These are phyloP conservation scores for Drosophila mulleri DNA, from an alignment of 2,888 invertebrate genomes.

Conservation along the genomic window DNA sequence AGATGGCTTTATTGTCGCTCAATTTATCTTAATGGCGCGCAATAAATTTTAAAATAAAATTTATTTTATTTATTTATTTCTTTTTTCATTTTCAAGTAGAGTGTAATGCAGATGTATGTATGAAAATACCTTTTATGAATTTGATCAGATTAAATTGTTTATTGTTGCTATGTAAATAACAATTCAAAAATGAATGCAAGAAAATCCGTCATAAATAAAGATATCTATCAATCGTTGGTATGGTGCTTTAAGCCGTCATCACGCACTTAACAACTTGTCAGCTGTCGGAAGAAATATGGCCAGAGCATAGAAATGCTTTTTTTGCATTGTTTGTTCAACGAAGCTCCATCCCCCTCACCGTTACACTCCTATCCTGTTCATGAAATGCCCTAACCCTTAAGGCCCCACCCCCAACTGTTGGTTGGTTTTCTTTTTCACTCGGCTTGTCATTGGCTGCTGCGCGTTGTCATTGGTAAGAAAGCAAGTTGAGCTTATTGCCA, in stretches of 20 bases:
- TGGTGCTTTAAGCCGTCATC: slow-evolving; percentile 58
- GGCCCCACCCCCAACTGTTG: slow-evolving; percentile 2
- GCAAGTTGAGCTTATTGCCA: slow-evolving; percentile 59
- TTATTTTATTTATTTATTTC: background rate
- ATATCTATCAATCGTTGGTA: slow-evolving; percentile 60
- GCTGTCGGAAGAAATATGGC: slow-evolving; percentile 3
- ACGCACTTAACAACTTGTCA: slow-evolving; percentile 42
- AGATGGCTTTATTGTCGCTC: background rate
- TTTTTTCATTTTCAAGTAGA: too few species aligned
- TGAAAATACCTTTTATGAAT: too few species aligned
- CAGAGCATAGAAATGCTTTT: slow-evolving; percentile 27
- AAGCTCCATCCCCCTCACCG: background rate
- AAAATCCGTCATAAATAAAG: slow-evolving; percentile 25
- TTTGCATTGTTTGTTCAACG: slow-evolving; percentile 58
- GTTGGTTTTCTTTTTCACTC: slow-evolving; percentile 40
- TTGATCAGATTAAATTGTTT: background rate
- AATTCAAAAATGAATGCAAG: background rate
- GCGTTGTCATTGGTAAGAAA: slow-evolving; percentile 70
- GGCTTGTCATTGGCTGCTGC: background rate
- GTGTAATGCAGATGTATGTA: too few species aligned
- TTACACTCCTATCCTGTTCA: background rate
- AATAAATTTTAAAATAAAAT: background rate
- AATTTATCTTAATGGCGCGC: background rate
- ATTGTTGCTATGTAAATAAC: background rate
- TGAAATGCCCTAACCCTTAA: slow-evolving; percentile 2